Evolutionary conservation across 2,113 vertebrate species (phyloP).

Genomic region (Heterotis niloticus): DNA sequence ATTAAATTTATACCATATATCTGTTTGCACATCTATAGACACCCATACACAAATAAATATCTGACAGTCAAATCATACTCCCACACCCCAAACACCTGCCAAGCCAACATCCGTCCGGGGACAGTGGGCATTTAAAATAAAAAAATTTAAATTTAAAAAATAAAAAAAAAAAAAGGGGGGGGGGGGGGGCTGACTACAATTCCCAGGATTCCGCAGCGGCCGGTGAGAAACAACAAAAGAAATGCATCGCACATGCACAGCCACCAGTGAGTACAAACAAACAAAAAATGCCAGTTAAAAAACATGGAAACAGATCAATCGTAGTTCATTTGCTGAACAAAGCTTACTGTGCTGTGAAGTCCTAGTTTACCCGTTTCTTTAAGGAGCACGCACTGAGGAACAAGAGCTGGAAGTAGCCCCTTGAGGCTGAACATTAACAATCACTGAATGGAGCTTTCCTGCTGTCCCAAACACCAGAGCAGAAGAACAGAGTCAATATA

Average conservation of each 20-base stretch:
- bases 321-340: constrained; percentile 59
- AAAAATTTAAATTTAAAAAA: too few relatives aligned
- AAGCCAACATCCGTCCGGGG: too few relatives aligned
- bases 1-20: too few relatives aligned
- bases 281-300: constrained; percentile 51
- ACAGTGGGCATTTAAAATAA: too few relatives aligned
- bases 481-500: constrained; percentile 90
- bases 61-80: too few relatives aligned
- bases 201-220: not conserved
- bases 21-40: too few relatives aligned
- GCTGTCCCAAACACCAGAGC: constrained; percentile 72
- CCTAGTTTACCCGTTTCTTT: constrained; percentile 72
- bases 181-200: too few relatives aligned
- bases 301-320: constrained; percentile 41
- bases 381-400: constrained; percentile 53
- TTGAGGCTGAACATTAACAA: constrained; percentile 60
- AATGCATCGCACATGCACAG: constrained; percentile 36
- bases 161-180: too few relatives aligned
- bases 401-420: constrained; percentile 47
- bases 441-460: constrained; percentile 68
- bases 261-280: constrained; percentile 32
- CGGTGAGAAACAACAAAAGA: constrained; percentile 35
- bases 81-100: too few relatives aligned
- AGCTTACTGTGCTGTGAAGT: constrained; percentile 67
- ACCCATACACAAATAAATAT: too few relatives aligned